Percentiles rank a stretch among this genome's conserved stretches.
These are phyloP conservation scores for Okamejei kenojei DNA, from an alignment of 2,797 vertebrate species.

Conservation along the genomic window DNA sequence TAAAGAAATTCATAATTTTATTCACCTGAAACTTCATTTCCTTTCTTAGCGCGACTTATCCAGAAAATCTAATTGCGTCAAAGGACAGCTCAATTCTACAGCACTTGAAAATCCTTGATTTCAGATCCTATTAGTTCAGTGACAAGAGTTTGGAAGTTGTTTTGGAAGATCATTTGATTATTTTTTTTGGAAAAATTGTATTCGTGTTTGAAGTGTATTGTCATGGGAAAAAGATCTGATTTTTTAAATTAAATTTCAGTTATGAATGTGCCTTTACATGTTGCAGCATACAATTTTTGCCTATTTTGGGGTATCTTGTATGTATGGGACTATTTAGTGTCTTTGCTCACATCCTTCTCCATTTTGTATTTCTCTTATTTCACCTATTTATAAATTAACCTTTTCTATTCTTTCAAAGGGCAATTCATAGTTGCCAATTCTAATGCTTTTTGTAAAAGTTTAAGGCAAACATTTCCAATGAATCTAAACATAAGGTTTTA, in stretches of 20 bases:
- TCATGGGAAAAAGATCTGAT: background rate
- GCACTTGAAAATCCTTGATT: background rate
- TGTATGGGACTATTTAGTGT: no score
- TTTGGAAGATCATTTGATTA: background rate
- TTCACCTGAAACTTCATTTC: background rate
- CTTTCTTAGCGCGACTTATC: background rate
- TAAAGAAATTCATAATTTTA: background rate
- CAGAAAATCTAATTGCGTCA: constrained; percentile 9
- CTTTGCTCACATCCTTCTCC: no score
- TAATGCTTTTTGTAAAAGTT: no score
- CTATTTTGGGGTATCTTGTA: no score
- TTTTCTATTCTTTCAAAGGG: no score
- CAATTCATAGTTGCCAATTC: no score
- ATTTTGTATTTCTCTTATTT: no score
- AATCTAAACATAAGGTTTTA: no score
- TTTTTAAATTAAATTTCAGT: background rate
- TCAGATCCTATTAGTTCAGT: background rate
- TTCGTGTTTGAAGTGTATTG: background rate
- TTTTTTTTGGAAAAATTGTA: background rate
- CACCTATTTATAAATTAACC: no score
- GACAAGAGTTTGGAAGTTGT: background rate
- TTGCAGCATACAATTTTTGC: no score
- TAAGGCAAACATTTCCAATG: no score
- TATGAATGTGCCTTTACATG: background rate
- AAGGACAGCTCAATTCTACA: constrained; percentile 31